Percentiles rank a stretch among this genome's conserved stretches.
Evolutionary conservation across 1,140 invertebrate genomes (phyloP).

Genomic region (Luehdorfia chinensis): DNA sequence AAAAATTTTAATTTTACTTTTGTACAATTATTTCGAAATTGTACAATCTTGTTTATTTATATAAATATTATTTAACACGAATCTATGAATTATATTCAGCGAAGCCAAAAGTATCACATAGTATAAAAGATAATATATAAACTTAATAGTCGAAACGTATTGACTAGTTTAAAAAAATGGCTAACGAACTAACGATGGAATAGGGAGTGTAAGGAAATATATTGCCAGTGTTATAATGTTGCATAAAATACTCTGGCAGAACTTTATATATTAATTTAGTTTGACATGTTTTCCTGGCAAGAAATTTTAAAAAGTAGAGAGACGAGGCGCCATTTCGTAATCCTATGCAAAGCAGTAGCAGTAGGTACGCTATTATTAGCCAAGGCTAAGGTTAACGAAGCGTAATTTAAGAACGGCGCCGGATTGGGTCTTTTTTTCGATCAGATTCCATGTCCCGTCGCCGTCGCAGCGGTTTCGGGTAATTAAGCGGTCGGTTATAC

Average conservation of each 20-base stretch:
- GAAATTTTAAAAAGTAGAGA: slow-evolving; percentile 50
- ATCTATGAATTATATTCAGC: no score
- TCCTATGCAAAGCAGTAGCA: slow-evolving; percentile 25
- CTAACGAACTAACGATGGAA: no score
- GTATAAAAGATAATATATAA: no score
- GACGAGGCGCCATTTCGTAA: slow-evolving; percentile 33
- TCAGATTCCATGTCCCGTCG: slow-evolving; percentile 33
- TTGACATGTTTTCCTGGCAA: slow-evolving; percentile 56
- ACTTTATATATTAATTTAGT: slow-evolving; percentile 34
- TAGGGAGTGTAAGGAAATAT: no score
- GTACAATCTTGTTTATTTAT: no score
- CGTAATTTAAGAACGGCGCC: slow-evolving; percentile 52
- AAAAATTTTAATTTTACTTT: no score
- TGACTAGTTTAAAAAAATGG: not conserved
- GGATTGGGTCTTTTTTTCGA: slow-evolving; percentile 51
- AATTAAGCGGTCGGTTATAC: slow-evolving; percentile 68
- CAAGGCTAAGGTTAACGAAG: slow-evolving; percentile 47
- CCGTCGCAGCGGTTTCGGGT: slow-evolving; percentile 58
- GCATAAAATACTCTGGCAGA: not conserved
- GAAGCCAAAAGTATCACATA: no score
- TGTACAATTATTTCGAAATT: no score
- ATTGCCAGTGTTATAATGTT: slow-evolving; percentile 6
- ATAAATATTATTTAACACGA: no score
- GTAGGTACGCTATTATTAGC: slow-evolving; percentile 37
- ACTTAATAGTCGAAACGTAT: no score